These are phyloP conservation scores for Gymnoscopelus braueri DNA, from an alignment of 2,797 vertebrate genomes.

Conservation along the genomic window DNA sequence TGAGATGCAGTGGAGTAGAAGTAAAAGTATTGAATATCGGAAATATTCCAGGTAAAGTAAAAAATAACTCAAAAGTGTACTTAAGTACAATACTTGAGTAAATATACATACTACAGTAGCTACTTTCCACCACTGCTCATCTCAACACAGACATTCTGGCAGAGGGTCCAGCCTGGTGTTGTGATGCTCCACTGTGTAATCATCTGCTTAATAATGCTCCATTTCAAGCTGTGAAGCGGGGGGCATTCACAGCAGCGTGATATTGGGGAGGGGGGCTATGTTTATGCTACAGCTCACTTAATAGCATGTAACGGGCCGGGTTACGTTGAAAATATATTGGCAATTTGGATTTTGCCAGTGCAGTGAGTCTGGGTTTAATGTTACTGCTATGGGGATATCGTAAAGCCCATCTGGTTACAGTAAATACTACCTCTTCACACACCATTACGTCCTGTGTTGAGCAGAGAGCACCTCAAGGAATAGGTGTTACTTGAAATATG, in stretches of 20 bases:
- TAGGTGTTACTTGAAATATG: no score
- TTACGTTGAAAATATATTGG: neutral
- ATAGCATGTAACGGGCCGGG: neutral
- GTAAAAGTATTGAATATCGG: no score
- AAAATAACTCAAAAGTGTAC: no score
- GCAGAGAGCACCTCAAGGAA: no score
- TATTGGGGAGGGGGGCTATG: neutral
- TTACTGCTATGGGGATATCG: neutral
- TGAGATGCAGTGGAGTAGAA: no score
- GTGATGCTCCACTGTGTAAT: conserved; percentile 1
- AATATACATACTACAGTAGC: no score
- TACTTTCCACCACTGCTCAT: no score
- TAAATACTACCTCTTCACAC: no score
- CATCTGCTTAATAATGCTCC: neutral
- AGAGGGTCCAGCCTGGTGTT: neutral
- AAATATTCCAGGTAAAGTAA: no score
- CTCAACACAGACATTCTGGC: neutral
- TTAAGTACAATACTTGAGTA: no score
- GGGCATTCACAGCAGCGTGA: neutral
- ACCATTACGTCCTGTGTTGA: no score
- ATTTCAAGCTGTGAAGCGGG: neutral
- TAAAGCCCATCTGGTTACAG: no score
- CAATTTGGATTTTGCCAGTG: neutral
- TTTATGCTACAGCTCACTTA: neutral
- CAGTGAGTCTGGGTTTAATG: neutral